Evolutionary conservation across 2,888 invertebrate genomes (phyloP), one percentile per base, ranked within the genome.

Genomic region (Oxytorus armatus): DNA sequence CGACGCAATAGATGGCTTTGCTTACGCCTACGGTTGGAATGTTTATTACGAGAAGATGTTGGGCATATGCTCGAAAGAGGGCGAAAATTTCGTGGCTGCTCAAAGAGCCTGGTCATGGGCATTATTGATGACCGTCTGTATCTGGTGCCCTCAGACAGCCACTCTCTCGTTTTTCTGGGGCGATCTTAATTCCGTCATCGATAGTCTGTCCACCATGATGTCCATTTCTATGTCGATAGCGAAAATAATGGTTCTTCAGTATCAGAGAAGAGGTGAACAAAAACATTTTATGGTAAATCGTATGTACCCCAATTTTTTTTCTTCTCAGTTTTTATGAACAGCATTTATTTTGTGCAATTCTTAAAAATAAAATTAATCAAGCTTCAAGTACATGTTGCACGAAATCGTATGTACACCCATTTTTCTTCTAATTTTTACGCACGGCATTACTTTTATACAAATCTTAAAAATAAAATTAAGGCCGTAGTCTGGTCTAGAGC

Each of bases 161-260:
- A 82, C 77, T n/a, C 25, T 83, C 7, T 14, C 61, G 21, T 21
- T 57, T 33, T 10, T 84, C 3, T 86, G 84, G 84, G 80, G 78
- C 3, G 76, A 88, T 44, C 76, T 88, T 44, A 81, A 85, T n/a
- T 49, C 79, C 11, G 61, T 85, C 14, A 73, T 88, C n/a, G 85
- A 86, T 44, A 88, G 87, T 70, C 65, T 88, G 0, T 85, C 88
- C 0, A 78, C 84, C 47, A 88, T 86, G 44, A 82, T 88, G 23
- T 83, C 88, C 0, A 76, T 83, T 0, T 82, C 81, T 0, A 85
- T 85, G 18, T 84, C 86, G 0, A 61, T 82, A 7, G 36, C 82
- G 5, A 88, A 88, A 79, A 25, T 87, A 0, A 21, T 84, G 1
- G 78, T 84, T n/a, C 79, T 85, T 42, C 85, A 86, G 72, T 83